Base-by-base conservation (phyloP, 2,113 vertebrate species). In the Poeciliopsis turrubarensis region DNA sequence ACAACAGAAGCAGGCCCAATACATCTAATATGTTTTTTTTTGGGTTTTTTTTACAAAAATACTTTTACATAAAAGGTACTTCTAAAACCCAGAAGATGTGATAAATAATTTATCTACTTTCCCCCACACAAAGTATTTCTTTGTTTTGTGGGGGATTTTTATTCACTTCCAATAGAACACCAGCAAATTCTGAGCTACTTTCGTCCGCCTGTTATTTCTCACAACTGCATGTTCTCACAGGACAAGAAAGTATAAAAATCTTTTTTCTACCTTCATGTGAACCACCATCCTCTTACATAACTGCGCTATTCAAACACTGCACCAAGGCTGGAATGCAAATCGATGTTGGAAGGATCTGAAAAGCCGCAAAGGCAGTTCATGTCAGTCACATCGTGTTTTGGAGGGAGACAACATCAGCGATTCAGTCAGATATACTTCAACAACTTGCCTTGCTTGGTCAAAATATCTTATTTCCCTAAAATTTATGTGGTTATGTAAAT, bases 271-370 rank as follows among this genome's bases (percentile, higher is more conserved):
- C 65, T 3, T 22, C 67, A 63, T 78, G 73, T 73, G 60, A 82
- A 57, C 81, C 68, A 67, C 44, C 37, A 11, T 37, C 51, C 51
- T 57, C 29, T 87, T 85, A 71, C 34, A 60, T 73, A 88, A 85
- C 29, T 30, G 32, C 47, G 32, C 72, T 37, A 70, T 78, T 70
- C 73, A 82, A 77, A 39, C 2, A 19, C 11, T 29, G 61, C 60
- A 65, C 70, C 74, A 25, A 63, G 78, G 81, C 30, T 65, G 60
- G 77, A 61, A 70, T 68, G 63, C 30, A 71, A 75, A 89, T 65
- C 65, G 51, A 75, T 37, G 47, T 69, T 26, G 30, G 73, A 10
- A 17, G 31, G 57, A 73, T 70, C 64, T 67, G 19, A 72, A 74
- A 72, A 66, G 19, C 67, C 39, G 65, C 12, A 5, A 30, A 34